Evolutionary conservation across 1,140 invertebrate species (phyloP).

Genomic region (Cydia strobilella): DNA sequence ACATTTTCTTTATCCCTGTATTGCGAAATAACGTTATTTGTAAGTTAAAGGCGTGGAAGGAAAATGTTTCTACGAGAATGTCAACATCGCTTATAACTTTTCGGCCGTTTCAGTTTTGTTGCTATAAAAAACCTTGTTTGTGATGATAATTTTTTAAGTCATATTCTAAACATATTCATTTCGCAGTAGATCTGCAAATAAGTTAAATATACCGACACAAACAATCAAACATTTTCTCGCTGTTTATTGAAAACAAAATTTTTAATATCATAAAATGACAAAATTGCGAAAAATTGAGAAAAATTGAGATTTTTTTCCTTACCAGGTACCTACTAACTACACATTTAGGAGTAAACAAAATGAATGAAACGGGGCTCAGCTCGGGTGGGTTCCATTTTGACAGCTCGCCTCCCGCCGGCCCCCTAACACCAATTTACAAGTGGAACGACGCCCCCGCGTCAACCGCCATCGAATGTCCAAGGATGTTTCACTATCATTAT

Average conservation of each 20-base stretch:
- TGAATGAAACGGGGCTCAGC: not conserved
- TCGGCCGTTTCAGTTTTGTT: not conserved
- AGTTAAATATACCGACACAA: no score
- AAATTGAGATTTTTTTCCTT: no score
- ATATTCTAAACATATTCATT: no score
- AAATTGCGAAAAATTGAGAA: not conserved
- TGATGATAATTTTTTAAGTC: not conserved
- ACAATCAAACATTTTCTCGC: no score
- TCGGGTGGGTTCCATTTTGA: conserved; percentile 12
- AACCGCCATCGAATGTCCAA: not conserved
- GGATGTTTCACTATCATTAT: not conserved
- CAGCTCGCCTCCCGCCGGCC: conserved; percentile 12
- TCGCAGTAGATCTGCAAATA: not conserved
- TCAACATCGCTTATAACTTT: not conserved
- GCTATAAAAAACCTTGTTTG: not conserved
- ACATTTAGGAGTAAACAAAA: not conserved
- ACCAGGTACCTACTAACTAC: no score
- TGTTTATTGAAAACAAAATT: no score
- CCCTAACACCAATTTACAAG: conserved; percentile 26
- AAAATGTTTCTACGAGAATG: not conserved
- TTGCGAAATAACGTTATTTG: not conserved
- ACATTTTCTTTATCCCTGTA: not conserved
- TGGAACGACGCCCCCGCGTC: conserved; percentile 20
- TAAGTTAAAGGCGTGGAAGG: not conserved
- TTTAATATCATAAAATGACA: not conserved